Evolutionary conservation across 2,797 vertebrate species (phyloP).

Genomic region (Lacerta agilis): DNA sequence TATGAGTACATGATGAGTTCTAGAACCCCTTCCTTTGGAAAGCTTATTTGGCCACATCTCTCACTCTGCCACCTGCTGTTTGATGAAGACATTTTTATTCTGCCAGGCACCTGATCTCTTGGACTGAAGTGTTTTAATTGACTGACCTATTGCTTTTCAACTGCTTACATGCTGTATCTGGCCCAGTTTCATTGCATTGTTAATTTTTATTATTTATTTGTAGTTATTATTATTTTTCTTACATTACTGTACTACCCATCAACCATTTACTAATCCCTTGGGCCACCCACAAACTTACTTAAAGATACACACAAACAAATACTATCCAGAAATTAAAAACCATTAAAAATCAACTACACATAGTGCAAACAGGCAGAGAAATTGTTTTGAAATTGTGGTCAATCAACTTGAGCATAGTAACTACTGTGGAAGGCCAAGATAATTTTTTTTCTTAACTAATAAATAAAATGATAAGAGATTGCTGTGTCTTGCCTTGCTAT

Average conservation of each 20-base stretch:
- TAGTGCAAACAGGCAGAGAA: background rate
- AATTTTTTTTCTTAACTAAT: background rate
- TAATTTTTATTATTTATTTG: background rate
- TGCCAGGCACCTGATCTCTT: background rate
- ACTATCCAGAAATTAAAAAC: background rate
- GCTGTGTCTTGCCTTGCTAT: background rate
- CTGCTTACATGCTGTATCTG: no score
- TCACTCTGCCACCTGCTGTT: background rate
- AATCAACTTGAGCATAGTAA: background rate
- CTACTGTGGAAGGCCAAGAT: background rate
- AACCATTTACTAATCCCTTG: background rate
- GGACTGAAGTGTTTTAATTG: background rate
- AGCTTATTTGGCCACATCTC: background rate
- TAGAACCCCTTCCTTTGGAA: background rate
- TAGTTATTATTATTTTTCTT: background rate
- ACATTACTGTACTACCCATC: background rate
- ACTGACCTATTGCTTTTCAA: background rate
- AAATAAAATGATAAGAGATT: background rate
- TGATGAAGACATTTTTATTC: background rate
- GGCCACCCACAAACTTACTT: background rate
- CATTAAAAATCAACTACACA: background rate
- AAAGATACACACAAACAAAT: background rate
- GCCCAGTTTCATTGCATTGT: background rate
- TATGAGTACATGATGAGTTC: background rate
- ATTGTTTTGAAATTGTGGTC: background rate